Base-by-base conservation (phyloP, 2,888 invertebrate genomes). In the Fragum whitleyi region DNA sequence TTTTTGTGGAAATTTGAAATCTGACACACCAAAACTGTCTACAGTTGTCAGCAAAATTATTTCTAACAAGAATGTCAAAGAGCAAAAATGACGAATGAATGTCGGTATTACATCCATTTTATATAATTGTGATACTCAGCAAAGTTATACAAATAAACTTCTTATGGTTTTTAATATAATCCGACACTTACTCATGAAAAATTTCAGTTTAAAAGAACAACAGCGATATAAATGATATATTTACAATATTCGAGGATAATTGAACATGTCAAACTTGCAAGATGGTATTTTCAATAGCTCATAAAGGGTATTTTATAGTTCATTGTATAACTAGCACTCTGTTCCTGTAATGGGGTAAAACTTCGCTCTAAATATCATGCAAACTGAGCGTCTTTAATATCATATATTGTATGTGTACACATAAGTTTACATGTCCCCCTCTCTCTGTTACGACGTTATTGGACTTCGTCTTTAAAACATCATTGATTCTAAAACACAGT, bases 1-100 rank as follows among this genome's bases (percentile, higher is more conserved):
- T 73, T 85, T 85, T 23, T 65, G 67, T 28, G 85, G 79, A 59
- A 82, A 80, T 57, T 78, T 68, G 28, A 77, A 26, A 29, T 75
- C 77, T 55, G 77, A 32, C 2, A 72, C 74, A 7, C 75, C 81
- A 21, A 82, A 28, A 32, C 80, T 53, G 21, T 78, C 74, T 39
- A 75, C 80, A 61, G 79, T 80, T 16, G 75, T 39, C 14, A 72
- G 26, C n/a, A 85, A 16, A 7, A 81, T 47, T 29, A 82, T 55
- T 61, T 85, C 82, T 26, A 77, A 55, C 9, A 74, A 65, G 53
- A 76, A 70, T 16, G 76, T 39, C 16, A 83, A 21, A 11, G 65
- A 59, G 62, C 78, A 81, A 21, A 65, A 26, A 21, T 78, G 16
- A 23, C 79, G 73, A 67, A 81, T 61, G n/a, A 81, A 42, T 9